These are phyloP conservation scores for Oopsacas minuta DNA, from an alignment of 37 sponge, comb jelly and placozoan genomes.

Conservation along the genomic window DNA sequence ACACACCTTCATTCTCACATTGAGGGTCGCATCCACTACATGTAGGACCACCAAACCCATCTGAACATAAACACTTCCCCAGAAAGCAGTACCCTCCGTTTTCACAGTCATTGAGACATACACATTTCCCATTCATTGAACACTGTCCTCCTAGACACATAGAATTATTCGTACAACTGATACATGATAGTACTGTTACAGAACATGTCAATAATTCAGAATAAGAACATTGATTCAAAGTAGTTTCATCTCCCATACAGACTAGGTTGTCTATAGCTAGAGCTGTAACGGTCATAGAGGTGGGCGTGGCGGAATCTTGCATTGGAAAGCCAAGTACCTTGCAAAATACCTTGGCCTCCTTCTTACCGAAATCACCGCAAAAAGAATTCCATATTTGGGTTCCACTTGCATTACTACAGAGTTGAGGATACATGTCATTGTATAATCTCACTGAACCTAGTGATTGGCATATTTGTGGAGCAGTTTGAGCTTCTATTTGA, in stretches of 20 bases:
- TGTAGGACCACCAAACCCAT: not conserved
- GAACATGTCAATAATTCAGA: not conserved
- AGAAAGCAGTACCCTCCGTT: constrained; percentile 13
- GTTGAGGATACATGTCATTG: not conserved
- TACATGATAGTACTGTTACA: not conserved
- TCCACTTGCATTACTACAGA: not conserved
- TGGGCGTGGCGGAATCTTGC: not conserved
- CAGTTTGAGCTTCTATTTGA: not conserved
- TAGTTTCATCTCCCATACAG: not conserved
- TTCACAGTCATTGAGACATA: not conserved
- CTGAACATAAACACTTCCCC: not conserved
- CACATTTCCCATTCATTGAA: not conserved
- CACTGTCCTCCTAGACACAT: not conserved
- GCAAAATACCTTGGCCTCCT: not conserved
- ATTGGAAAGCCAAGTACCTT: not conserved
- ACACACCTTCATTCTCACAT: not conserved
- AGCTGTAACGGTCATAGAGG: not conserved
- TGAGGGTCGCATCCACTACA: not conserved
- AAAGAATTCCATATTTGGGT: not conserved
- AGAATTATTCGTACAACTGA: not conserved
- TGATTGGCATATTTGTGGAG: not conserved
- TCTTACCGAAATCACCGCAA: not conserved
- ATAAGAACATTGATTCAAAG: not conserved
- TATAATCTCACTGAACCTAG: not conserved
- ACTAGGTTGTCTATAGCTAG: not conserved